phyloP scores from a whole-genome alignment of 1,140 invertebrate species.

The Drosophila fuyamai region DNA sequence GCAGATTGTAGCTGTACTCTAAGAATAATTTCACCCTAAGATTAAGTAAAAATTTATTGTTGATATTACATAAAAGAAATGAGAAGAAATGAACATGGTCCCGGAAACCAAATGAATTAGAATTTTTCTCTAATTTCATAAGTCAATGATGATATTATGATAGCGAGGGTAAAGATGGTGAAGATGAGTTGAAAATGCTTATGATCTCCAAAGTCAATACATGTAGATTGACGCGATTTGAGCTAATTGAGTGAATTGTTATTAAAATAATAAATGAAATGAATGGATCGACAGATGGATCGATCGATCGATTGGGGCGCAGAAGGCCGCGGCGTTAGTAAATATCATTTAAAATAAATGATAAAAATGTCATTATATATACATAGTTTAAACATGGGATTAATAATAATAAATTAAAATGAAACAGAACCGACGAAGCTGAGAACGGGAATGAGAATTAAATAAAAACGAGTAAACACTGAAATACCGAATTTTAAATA shows the following conservation, averaged over 20 bases:
- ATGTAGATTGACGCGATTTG: slow-evolving; percentile 76
- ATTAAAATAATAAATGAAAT: slow-evolving; percentile 79
- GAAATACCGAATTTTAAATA: slow-evolving; percentile 68
- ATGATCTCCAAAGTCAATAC: slow-evolving; percentile 78
- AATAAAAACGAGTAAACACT: slow-evolving; percentile 65
- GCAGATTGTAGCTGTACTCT: slow-evolving; percentile 79
- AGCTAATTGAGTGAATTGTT: slow-evolving; percentile 83
- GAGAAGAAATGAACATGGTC: slow-evolving; percentile 20
- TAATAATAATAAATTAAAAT: slow-evolving; percentile 71
- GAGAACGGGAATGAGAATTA: slow-evolving; percentile 37
- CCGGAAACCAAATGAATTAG: slow-evolving; percentile 64
- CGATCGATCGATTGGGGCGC: slow-evolving; percentile 51
- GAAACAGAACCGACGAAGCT: slow-evolving; percentile 17
- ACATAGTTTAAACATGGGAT: slow-evolving; percentile 82
- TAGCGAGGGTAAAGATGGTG: slow-evolving; percentile 40
- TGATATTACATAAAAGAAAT: slow-evolving; percentile 73
- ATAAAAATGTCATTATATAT: slow-evolving; percentile 78
- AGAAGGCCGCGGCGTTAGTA: slow-evolving; percentile 68
- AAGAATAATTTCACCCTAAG: slow-evolving; percentile 77
- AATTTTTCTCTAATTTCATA: slow-evolving; percentile 81
- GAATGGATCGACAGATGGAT: slow-evolving; percentile 46
- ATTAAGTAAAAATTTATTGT: slow-evolving; percentile 82
- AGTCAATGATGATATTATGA: slow-evolving; percentile 58
- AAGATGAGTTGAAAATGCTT: slow-evolving; percentile 66
- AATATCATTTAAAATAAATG: slow-evolving; percentile 80